Base-by-base conservation (phyloP, 2,888 invertebrate species). In the Dynastes hyllus region DNA sequence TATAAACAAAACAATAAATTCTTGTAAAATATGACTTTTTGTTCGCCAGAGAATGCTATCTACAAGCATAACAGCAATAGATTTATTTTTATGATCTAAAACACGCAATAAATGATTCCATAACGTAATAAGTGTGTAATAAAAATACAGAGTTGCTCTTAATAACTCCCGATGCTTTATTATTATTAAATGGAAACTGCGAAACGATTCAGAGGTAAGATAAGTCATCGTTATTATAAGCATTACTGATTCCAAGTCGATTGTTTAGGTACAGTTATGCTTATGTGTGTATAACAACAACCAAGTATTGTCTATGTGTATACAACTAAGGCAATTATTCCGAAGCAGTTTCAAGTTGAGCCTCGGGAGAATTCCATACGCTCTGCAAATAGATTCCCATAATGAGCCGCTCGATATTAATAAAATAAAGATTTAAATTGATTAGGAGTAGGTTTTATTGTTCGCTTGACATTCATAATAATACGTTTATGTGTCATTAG, bases 391-490 rank as follows among this genome's bases (percentile, higher is more conserved):
- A 45, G 45, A 11, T 45, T 9, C 45, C 9, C 11, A 8, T 45
- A 45, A 45, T 45, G 45, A 45, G 1, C 45, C 9, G 45, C 45
- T 45, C 8, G 45, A 11, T 45, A 45, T 8, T 45, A 45, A 63
- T 63, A 63, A 63, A 63, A 63, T 63, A 63, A 29, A 67, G 67
- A 67, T 45, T 67, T 50, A 67, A 67, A 67, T 67, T 67, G 67
- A 67, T 67, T 67, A 67, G 22, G 50, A 22, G 8, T 6, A 22
- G 22, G 27, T 67, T 67, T 67, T 67, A 67, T 67, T 67, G 50
- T 67, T 22, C 22, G 45, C 50, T 67, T 67, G 67, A 67, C 67
- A 67, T 67, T 67, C 22, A 50, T 67, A 16, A 16, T 67, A 45
- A 45, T 67, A 50, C 45, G 45, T 67, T 67, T 67, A 67, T 67